Percentiles rank a stretch among this genome's conserved stretches.
phyloP scores from a whole-genome alignment of 2,888 invertebrate species.

The Uropetala carovei region DNA sequence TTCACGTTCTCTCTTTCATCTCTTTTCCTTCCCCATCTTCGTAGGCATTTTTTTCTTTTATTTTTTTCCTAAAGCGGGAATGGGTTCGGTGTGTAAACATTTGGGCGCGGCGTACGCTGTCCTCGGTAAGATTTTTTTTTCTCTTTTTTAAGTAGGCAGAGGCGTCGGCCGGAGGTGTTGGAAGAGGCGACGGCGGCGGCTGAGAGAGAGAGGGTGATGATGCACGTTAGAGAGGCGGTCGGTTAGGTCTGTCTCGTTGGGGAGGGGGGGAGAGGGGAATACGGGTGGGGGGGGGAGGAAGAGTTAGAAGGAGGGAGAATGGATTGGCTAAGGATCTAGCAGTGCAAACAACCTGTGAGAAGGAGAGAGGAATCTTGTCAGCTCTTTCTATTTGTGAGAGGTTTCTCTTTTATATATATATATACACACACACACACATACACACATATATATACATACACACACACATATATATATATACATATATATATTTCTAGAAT shows the following conservation, averaged over 20 bases:
- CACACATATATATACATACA: no score
- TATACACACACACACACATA: no score
- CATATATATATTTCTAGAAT: not conserved
- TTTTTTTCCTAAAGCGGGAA: not conserved
- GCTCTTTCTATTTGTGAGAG: not conserved
- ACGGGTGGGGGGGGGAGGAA: no score
- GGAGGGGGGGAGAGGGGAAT: not conserved
- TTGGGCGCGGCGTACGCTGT: conserved; percentile 37
- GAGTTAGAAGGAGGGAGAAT: not conserved
- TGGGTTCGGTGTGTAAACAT: conserved; percentile 57
- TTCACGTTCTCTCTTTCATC: no score
- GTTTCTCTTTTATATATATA: not conserved
- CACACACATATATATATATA: no score
- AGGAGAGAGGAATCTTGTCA: not conserved
- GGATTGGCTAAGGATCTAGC: not conserved
- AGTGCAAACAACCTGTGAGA: not conserved
- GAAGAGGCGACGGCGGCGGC: not conserved
- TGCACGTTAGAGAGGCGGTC: not conserved
- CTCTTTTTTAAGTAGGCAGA: not conserved
- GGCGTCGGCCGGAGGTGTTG: conserved; percentile 24
- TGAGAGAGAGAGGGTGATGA: not conserved
- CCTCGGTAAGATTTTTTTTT: not conserved
- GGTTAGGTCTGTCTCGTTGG: not conserved
- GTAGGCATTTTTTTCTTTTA: not conserved
- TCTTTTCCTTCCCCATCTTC: no score